Conservation (phyloP, 2,113 vertebrate genomes). For the Blennius ocellaris region DNA sequence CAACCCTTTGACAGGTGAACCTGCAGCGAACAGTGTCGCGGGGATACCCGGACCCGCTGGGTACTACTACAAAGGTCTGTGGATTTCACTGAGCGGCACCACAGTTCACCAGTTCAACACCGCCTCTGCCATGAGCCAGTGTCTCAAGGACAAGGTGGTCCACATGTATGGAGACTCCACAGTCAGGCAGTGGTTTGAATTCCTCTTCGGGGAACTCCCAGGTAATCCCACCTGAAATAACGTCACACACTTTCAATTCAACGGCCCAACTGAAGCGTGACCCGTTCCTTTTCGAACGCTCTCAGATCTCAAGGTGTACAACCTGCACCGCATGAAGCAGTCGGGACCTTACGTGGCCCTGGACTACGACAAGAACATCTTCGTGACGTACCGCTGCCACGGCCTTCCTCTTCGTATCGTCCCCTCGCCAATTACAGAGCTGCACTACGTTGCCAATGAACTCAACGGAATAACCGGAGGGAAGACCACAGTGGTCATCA, state of each 20-base stretch:
- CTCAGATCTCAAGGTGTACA: slow-evolving; percentile 88
- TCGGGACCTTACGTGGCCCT: slow-evolving; percentile 89
- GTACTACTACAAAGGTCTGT: no score
- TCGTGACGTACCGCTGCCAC: slow-evolving; percentile 88
- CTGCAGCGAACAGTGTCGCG: no score
- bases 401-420: slow-evolving; percentile 91
- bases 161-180: slow-evolving; percentile 94
- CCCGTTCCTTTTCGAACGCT: neutral
- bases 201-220: slow-evolving; percentile 86
- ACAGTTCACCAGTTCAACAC: slow-evolving; percentile 83
- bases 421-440: slow-evolving; percentile 80
- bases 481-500: slow-evolving; percentile 84
- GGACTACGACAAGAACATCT: slow-evolving; percentile 86
- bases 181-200: slow-evolving; percentile 93
- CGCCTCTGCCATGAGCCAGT: slow-evolving; percentile 84
- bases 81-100: slow-evolving; percentile 70
- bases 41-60: no score
- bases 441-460: slow-evolving; percentile 91
- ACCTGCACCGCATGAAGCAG: slow-evolving; percentile 86
- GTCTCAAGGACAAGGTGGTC: slow-evolving; percentile 89
- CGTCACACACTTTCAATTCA: neutral
- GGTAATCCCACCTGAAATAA: slow-evolving; percentile 72
- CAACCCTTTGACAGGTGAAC: no score
- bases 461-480: slow-evolving; percentile 87
- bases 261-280: neutral